Conservation (phyloP, 2,113 vertebrate species). For the Recurvirostra avosetta region DNA sequence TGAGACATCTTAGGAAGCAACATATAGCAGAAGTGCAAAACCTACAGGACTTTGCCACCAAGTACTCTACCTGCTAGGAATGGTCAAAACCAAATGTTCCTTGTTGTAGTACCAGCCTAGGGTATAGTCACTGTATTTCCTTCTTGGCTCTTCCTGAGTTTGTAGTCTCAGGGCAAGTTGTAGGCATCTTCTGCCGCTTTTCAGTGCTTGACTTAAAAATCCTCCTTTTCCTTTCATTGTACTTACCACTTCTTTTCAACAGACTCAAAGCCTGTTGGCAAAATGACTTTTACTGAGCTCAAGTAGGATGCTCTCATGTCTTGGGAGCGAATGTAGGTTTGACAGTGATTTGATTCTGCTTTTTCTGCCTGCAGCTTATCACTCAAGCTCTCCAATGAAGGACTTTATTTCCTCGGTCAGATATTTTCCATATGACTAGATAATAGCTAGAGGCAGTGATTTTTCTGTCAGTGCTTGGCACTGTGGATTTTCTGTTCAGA, state of each 20-base stretch:
- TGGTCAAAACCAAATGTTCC: background rate
- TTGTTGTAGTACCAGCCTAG: background rate
- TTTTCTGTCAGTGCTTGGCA: background rate
- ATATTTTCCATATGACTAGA: constrained; percentile 35
- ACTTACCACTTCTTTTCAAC: background rate
- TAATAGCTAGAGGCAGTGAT: background rate
- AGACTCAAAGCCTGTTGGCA: constrained; percentile 14
- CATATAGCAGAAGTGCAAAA: background rate
- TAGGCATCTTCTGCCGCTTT: background rate
- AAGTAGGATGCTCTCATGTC: background rate
- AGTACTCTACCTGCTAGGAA: background rate
- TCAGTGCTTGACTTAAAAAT: background rate
- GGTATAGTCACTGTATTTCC: background rate
- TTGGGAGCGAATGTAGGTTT: constrained; percentile 1
- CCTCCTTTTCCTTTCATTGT: background rate
- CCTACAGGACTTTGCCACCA: background rate
- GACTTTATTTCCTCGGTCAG: background rate
- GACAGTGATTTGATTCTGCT: constrained; percentile 18
- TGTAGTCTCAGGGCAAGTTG: background rate
- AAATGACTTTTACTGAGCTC: background rate
- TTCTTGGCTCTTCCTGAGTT: background rate
- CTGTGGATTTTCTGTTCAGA: background rate
- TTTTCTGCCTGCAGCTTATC: constrained; percentile 37
- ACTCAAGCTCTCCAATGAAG: constrained; percentile 12
- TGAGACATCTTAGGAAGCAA: background rate